Base-by-base conservation (phyloP, 1,140 invertebrate species). In the Lithobius niger region DNA sequence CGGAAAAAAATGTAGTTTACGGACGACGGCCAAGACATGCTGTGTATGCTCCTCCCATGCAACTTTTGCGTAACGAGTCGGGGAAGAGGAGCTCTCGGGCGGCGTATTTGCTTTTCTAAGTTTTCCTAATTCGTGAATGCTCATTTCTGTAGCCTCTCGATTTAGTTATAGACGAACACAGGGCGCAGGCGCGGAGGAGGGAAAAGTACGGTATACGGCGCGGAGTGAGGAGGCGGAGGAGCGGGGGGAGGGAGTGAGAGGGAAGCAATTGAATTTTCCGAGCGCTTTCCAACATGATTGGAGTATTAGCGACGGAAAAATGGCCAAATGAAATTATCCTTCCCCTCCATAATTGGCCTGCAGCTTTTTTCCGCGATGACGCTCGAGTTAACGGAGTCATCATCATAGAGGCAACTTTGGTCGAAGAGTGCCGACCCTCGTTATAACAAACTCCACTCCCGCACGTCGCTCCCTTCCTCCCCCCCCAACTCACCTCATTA, bases 111-210 rank as follows among this genome's bases (percentile, higher is more conserved):
- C 48, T 50, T 50, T 50, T 50, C 10, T 50, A 50, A 50, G 48
- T 50, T 50, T 50, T 50, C 48, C 48, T 50, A 50, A 50, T 50
- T 50, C 27, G 25, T 19, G 48, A 26, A 25, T 50, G 48, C 48
- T 50, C 48, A 50, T 50, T 50, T 50, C 13, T 50, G 48, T 26
- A 50, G 48, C 48, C 48, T 50, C 27, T 50, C 48, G 19, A 50
- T 50, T 50, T 25, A 50, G 13, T 50, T 50, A 40, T 40, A 18
- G 31, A 40, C 18, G n/a, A n/a, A n/a, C n/a, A n/a, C n/a, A n/a
- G n/a, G n/a, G n/a, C n/a, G n/a, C n/a, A 45, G 43, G 43, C 31
- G 31, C 16, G 3, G 22, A 21, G 43, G 18, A 45, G 4, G 18
- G 22, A 4, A 18, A 21, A 45, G 18, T 45, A 4, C 4, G 4